phyloP scores from a whole-genome alignment of 1,140 invertebrate species.

The Pectinophora gossypiella region DNA sequence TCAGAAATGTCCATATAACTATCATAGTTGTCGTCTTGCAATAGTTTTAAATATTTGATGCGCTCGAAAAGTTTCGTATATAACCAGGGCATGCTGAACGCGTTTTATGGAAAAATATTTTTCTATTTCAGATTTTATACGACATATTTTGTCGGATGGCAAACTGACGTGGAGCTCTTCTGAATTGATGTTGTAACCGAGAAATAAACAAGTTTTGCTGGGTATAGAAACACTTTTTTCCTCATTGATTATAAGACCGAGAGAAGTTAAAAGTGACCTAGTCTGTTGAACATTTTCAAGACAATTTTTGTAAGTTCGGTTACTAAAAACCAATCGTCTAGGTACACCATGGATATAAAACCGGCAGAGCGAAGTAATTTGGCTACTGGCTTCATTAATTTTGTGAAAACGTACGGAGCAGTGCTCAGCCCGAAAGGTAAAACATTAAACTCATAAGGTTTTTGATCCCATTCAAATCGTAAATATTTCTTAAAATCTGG shows the following conservation, averaged over 20 bases:
- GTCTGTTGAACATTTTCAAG: not conserved
- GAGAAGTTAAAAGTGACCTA: not conserved
- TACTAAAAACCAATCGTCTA: conserved; percentile 7
- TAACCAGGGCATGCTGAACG: conserved; percentile 7
- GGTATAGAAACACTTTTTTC: conserved; percentile 5
- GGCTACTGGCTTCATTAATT: conserved; percentile 6
- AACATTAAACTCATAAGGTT: conserved; percentile 3
- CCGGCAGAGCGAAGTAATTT: not conserved
- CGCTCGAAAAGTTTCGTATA: conserved; percentile 16
- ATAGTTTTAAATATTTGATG: conserved; percentile 14
- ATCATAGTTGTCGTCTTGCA: conserved; percentile 1
- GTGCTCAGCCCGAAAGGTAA: conserved; percentile 6
- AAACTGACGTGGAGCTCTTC: not conserved
- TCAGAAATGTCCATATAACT: conserved; percentile 8
- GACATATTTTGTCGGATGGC: not conserved
- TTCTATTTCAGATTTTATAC: not conserved
- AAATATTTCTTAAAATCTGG: conserved; percentile 4
- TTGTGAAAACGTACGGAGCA: conserved; percentile 4
- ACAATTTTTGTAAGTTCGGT: not conserved
- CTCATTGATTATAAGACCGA: conserved; percentile 7
- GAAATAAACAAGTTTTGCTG: conserved; percentile 5
- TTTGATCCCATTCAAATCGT: conserved; percentile 2
- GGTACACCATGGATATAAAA: conserved; percentile 3
- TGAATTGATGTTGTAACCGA: conserved; percentile 5
- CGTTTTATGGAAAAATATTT: conserved; percentile 1